phyloP scores from a whole-genome alignment of 2,888 invertebrate species.

The Xiphydria camelus region DNA sequence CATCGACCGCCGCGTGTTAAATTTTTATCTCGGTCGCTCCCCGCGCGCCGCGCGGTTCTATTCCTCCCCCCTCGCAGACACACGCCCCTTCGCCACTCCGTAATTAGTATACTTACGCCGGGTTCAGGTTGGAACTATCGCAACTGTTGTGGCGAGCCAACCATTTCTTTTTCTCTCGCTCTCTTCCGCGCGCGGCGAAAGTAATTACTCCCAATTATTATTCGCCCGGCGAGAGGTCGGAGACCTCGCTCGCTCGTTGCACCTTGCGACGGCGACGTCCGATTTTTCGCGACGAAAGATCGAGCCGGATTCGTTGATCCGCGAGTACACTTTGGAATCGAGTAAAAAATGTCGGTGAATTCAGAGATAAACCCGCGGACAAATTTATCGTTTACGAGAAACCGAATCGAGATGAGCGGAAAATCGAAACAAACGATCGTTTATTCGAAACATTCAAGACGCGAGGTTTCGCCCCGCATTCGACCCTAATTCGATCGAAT shows the following conservation, averaged over 20 bases:
- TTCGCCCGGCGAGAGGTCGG: slow-evolving; percentile 41
- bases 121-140: slow-evolving; percentile 28
- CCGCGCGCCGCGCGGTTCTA: no score
- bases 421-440: no score
- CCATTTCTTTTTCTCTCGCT: neutral
- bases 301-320: slow-evolving; percentile 17
- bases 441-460: no score
- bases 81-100: neutral
- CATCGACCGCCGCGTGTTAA: no score
- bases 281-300: neutral
- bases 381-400: no score
- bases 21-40: no score
- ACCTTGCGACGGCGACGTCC: slow-evolving; percentile 5
- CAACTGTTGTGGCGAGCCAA: slow-evolving; percentile 30
- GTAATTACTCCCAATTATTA: slow-evolving; percentile 51
- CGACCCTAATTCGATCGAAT: neutral
- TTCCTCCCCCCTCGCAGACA: no score
- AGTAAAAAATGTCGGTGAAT: no score
- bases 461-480: no score
- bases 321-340: no score
- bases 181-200: slow-evolving; percentile 33
- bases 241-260: slow-evolving; percentile 27
- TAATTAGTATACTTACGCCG: slow-evolving; percentile 7
- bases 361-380: no score
- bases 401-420: no score